Evolutionary conservation across 1,140 invertebrate species (phyloP), one percentile per base, ranked within the genome.

Genomic region (Drosophila subpulchrella): DNA sequence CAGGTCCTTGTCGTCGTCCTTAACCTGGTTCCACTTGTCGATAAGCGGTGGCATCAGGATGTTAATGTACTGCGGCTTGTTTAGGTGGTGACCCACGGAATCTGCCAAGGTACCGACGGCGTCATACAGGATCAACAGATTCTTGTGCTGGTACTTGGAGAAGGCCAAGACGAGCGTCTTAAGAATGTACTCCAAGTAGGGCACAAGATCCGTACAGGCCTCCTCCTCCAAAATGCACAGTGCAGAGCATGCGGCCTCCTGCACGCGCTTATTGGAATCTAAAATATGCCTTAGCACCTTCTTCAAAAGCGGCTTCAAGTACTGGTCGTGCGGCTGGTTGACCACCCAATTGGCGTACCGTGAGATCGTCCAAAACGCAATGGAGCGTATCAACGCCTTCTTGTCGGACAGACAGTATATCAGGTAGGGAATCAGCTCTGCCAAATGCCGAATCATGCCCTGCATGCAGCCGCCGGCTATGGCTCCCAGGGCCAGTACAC

Each of bases 401-500:
- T 97, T 97, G 92, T 99, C 98, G 32, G 95, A 95, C 56, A 99
- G 93, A 92, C 97, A 98, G 67, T 94, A 95, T 55, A 99, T 98
- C 55, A 99, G 94, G 93, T 98, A 99, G 0, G 98, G 98, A 81
- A 99, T 97, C 6, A 99, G 94, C 93, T 99, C 98, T 2, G 97
- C 96, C 70, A 99, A 94, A 93, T 99, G 98, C 17, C 96, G 97
- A 46, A 98, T 95, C 97, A 99, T 99, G 67, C 99, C 98, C 60
- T 94, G 95, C 97, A 99, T 98, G 91, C 99, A 99, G 63, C 98
- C 99, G 95, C 99, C 98, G n/a, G 99, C 98, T 75, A 99, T 99
- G 11, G 99, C 99, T 70, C 99, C 99, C 39, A 99, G 92, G 10
- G 98, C 98, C 20, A 99, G 93, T 71, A 99, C 99, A 15, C 97